Conservation (phyloP, 2,113 vertebrate genomes). For the Sarotherodon lohbergeri region DNA sequence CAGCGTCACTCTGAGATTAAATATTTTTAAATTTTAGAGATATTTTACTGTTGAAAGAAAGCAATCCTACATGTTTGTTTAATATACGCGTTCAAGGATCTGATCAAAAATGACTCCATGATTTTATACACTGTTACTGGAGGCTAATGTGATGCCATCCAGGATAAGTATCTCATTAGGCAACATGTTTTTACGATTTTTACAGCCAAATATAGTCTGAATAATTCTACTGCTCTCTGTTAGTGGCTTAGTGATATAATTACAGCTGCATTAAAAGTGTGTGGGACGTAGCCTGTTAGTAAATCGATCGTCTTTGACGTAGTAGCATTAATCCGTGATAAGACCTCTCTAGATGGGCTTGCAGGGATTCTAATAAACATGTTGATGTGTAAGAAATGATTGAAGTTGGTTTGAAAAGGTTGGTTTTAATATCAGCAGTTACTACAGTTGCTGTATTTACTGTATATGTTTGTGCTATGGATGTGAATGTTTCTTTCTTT, state of each 20-base stretch:
- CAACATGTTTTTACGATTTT: neutral
- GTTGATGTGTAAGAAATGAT: fast-evolving
- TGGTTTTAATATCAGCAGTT: neutral
- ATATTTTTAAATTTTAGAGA: neutral
- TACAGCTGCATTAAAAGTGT: neutral
- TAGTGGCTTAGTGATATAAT: neutral
- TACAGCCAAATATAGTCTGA: neutral
- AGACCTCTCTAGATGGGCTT: neutral
- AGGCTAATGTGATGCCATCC: neutral
- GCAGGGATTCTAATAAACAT: neutral
- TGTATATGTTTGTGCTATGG: neutral
- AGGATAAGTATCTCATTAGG: neutral
- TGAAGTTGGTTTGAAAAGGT: fast-evolving
- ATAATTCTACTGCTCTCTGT: neutral
- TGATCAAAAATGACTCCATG: neutral
- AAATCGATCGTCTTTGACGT: neutral
- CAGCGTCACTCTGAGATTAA: neutral
- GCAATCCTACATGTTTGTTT: neutral
- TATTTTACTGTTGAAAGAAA: neutral
- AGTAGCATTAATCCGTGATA: neutral
- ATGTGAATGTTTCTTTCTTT: neutral
- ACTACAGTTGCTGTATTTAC: neutral
- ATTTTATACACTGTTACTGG: neutral
- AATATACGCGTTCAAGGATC: neutral
- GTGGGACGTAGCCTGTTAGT: neutral